Percentiles rank a stretch among this genome's conserved stretches.
These are phyloP conservation scores for Hydrochoerus hydrochaeris DNA, from an alignment of 2,113 vertebrate species.

Conservation along the genomic window DNA sequence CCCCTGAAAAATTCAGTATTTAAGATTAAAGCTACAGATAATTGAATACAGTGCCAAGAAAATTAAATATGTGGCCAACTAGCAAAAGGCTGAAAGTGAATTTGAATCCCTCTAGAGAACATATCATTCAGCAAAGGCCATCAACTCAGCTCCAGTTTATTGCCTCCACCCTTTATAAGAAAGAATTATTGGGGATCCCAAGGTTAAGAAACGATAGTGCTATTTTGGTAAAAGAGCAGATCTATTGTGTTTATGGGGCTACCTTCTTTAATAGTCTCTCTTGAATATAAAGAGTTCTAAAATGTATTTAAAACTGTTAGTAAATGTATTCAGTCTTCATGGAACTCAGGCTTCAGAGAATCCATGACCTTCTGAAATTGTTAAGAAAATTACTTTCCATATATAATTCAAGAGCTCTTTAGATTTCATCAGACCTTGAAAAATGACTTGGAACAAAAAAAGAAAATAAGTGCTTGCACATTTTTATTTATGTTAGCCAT, in stretches of 20 bases:
- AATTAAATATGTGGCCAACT: constrained; percentile 76
- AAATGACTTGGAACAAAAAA: background rate
- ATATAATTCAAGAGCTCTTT: background rate
- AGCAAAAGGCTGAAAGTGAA: constrained; percentile 65
- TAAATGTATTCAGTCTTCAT: background rate
- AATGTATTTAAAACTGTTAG: constrained; percentile 9
- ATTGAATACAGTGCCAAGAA: constrained; percentile 70
- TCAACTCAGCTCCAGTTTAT: constrained; percentile 55
- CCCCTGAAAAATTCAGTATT: constrained; percentile 55
- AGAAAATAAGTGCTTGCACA: background rate
- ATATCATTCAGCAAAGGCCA: constrained; percentile 61
- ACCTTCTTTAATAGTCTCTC: constrained; percentile 37
- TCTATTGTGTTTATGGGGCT: constrained; percentile 21
- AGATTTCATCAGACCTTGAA: background rate
- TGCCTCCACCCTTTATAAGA: background rate
- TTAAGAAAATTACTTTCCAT: constrained; percentile 15
- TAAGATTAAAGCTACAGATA: constrained; percentile 73
- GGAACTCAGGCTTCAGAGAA: background rate
- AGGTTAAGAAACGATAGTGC: constrained; percentile 60
- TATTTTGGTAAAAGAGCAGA: background rate
- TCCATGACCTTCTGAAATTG: background rate
- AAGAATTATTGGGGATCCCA: constrained; percentile 40
- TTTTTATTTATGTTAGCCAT: background rate
- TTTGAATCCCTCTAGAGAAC: constrained; percentile 67
- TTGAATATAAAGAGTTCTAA: constrained; percentile 32